A percentile compares a stretch with the other conserved stretches of the same genome.
These are phyloP conservation scores for Paedocypris micromegethes DNA, from an alignment of 2,797 vertebrate species.

Conservation along the genomic window DNA sequence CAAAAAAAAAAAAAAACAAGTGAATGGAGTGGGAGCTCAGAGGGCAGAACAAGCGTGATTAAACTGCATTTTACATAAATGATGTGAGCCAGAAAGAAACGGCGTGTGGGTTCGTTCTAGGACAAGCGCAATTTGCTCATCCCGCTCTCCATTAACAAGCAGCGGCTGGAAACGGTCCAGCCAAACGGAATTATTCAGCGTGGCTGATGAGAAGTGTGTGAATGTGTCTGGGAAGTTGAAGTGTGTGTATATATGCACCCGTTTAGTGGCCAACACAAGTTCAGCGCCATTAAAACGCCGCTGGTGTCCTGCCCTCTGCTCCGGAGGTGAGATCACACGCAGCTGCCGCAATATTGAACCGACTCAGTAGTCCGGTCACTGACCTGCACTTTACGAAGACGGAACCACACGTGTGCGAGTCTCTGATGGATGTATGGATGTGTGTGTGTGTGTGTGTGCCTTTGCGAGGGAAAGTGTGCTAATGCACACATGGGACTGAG, in stretches of 20 bases:
- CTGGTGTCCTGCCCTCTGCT: constrained; percentile 32
- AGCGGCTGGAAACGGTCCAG: constrained; percentile 34
- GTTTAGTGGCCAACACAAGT: constrained; percentile 30
- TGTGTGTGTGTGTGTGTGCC: constrained; percentile 3
- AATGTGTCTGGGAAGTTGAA: constrained; percentile 29
- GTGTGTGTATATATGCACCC: constrained; percentile 28
- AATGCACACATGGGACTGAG: constrained; percentile 45
- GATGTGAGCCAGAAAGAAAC: constrained; percentile 12
- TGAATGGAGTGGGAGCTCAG: constrained; percentile 6
- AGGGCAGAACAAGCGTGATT: constrained; percentile 24
- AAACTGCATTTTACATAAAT: constrained; percentile 26
- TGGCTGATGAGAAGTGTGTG: constrained; percentile 5
- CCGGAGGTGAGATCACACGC: constrained; percentile 25
- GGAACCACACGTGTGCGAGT: constrained; percentile 14
- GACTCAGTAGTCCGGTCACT: constrained; percentile 38
- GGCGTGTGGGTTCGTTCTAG: background rate
- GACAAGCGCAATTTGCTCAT: constrained; percentile 13
- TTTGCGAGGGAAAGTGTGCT: constrained; percentile 25
- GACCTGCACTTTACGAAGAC: constrained; percentile 42
- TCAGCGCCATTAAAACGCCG: constrained; percentile 44
- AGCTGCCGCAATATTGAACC: constrained; percentile 39
- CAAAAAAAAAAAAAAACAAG: constrained; percentile 11
- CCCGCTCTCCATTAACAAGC: constrained; percentile 27
- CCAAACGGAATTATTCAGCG: constrained; percentile 26
- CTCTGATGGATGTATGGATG: constrained; percentile 22